Percentiles rank a stretch among this genome's conserved stretches.
These are phyloP conservation scores for Calyptomena viridis DNA, from an alignment of 2,113 vertebrate genomes.

Conservation along the genomic window DNA sequence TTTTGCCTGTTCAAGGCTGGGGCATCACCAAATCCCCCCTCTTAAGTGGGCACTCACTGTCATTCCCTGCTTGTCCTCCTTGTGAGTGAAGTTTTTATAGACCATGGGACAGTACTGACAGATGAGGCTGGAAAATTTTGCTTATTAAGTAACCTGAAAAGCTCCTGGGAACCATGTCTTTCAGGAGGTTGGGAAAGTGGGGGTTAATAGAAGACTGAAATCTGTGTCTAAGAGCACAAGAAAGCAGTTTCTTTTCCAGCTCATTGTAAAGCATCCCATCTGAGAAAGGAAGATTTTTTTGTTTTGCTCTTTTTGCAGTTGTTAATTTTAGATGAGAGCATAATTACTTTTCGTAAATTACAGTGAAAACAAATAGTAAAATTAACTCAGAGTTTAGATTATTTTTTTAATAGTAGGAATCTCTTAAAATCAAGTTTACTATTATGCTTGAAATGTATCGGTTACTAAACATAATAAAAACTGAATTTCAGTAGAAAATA, in stretches of 20 bases:
- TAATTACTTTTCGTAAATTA: background rate
- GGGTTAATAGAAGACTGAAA: background rate
- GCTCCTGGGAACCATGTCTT: background rate
- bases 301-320: background rate
- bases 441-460: background rate
- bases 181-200: background rate
- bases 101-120: background rate
- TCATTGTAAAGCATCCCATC: background rate
- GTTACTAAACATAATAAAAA: background rate
- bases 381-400: background rate
- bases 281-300: background rate
- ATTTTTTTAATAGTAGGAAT: background rate
- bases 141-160: background rate
- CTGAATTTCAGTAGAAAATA: background rate
- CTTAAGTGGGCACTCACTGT: background rate
- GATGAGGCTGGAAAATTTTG: background rate
- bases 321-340: background rate
- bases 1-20: background rate
- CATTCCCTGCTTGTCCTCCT: background rate
- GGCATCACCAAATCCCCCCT: rapidly evolving
- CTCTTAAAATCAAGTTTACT: background rate
- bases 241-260: background rate
- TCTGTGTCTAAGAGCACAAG: background rate
- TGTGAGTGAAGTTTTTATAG: background rate
- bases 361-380: background rate